Evolutionary conservation across 1,140 invertebrate species (phyloP).

Genomic region (Chymomyza costata): DNA sequence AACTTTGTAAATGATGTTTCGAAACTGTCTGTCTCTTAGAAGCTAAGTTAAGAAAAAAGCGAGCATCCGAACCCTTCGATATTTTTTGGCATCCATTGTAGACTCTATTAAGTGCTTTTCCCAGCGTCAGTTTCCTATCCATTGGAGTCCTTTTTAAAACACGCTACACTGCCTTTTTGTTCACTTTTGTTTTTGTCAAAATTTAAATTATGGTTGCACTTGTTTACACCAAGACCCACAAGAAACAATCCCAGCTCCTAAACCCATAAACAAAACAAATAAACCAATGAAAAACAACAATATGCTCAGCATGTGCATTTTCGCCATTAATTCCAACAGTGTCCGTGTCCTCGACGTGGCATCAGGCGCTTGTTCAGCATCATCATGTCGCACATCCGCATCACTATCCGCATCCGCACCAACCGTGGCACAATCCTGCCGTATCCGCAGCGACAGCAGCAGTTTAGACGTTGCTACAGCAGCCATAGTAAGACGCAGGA

Average conservation of each 20-base stretch:
- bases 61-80: too few species aligned
- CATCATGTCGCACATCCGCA: conserved; percentile 67
- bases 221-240: conserved; percentile 10
- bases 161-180: background rate
- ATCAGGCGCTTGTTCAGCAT: conserved; percentile 73
- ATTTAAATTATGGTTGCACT: too few species aligned
- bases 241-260: conserved; percentile 8
- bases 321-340: conserved; percentile 75
- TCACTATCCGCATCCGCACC: conserved; percentile 70
- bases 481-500: too few species aligned
- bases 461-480: too few species aligned
- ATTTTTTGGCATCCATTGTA: too few species aligned
- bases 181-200: conserved; percentile 5
- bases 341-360: conserved; percentile 74
- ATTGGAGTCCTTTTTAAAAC: too few species aligned
- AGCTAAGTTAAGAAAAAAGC: too few species aligned
- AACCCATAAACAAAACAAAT: conserved; percentile 36
- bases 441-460: conserved; percentile 66
- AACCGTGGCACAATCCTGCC: conserved; percentile 74
- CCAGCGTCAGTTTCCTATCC: too few species aligned
- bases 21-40: too few species aligned
- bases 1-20: too few species aligned
- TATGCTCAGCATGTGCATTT: conserved; percentile 74
- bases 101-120: too few species aligned
- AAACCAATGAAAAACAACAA: conserved; percentile 58